Base-by-base conservation (phyloP, 2,888 invertebrate species). In the Netelia virgata region DNA sequence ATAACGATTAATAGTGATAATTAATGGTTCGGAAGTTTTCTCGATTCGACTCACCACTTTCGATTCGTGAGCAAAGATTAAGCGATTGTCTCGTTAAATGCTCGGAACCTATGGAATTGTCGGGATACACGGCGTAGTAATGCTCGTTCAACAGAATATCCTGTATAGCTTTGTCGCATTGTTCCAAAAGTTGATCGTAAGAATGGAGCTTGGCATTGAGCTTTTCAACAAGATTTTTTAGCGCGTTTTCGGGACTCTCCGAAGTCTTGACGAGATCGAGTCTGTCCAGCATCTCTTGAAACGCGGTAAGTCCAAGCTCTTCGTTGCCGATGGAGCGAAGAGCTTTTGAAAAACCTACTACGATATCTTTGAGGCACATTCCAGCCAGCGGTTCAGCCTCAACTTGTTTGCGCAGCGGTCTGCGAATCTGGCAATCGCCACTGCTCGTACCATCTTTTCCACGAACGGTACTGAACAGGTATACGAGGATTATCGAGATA, bases 281-380 rank as follows among this genome's bases (percentile, higher is more conserved):
- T 57, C 90, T 90, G 55, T 92, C 89, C 0, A 93, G 85, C 81
- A 91, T 91, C 43, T 88, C 89, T 79, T 93, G 93, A 64, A 93
- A 93, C 1, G 89, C 88, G 0, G 89, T 90, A 18, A 91, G 86
- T 14, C 93, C 93, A 11, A 93, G 91, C 72, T 93, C 93, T 14
- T 92, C 91, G 36, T 92, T 90, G 23, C 89, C 89, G 18, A 92
- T 81, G 1, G 86, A 85, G 8, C 87, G 81, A 11, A 91, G 81
- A 5, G 88, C 87, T 76, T 90, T 90, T 1, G 93, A 93, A 18
- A 93, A 78, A 16, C 89, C 89, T n/a, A 88, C 61, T 3, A 92
- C 92, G 53, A 92, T 91, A 61, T 93, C 92, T 70, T 91, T 89
- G n/a, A 93, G 85, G 77, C 93, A 93, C 81, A 90, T 91, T 41